phyloP scores from a whole-genome alignment of 2,888 invertebrate genomes.

The Ectemnius cavifrons region DNA sequence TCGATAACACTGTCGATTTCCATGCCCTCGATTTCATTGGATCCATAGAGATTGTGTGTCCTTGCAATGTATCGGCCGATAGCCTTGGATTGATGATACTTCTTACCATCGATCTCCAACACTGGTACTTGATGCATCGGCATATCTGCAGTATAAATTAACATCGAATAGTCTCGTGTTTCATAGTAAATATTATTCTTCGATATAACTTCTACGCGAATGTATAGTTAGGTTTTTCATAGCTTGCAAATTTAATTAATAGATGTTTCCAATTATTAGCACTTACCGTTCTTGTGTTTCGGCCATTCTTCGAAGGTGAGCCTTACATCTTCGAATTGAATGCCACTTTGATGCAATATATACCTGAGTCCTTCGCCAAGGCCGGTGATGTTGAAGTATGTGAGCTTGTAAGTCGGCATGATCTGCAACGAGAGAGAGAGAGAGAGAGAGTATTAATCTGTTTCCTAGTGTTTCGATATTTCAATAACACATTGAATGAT shows the following conservation, averaged over 20 bases:
- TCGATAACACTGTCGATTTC: conserved; percentile 79
- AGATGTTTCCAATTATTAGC: not conserved
- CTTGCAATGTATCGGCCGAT: conserved; percentile 80
- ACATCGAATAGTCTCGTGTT: not conserved
- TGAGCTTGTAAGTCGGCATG: conserved; percentile 73
- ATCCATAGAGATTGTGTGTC: conserved; percentile 78
- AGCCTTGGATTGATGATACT: conserved; percentile 78
- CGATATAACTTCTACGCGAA: no score
- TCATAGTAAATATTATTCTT: no score
- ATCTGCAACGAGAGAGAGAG: conserved; percentile 15
- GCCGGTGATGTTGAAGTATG: conserved; percentile 77
- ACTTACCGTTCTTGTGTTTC: conserved; percentile 62
- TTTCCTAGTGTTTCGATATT: not conserved
- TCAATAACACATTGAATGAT: not conserved
- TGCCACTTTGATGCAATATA: conserved; percentile 71
- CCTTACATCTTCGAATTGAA: conserved; percentile 76
- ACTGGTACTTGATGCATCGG: conserved; percentile 79
- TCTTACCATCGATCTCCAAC: conserved; percentile 78
- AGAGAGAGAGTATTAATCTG: no score
- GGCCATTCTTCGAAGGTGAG: conserved; percentile 71
- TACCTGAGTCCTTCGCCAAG: conserved; percentile 76
- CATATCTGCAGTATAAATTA: conserved; percentile 69
- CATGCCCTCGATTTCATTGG: conserved; percentile 79
- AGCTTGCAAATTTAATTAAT: not conserved
- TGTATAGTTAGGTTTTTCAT: no score